phyloP scores from a whole-genome alignment of 2,113 vertebrate species.

The Muscicapa adusta region DNA sequence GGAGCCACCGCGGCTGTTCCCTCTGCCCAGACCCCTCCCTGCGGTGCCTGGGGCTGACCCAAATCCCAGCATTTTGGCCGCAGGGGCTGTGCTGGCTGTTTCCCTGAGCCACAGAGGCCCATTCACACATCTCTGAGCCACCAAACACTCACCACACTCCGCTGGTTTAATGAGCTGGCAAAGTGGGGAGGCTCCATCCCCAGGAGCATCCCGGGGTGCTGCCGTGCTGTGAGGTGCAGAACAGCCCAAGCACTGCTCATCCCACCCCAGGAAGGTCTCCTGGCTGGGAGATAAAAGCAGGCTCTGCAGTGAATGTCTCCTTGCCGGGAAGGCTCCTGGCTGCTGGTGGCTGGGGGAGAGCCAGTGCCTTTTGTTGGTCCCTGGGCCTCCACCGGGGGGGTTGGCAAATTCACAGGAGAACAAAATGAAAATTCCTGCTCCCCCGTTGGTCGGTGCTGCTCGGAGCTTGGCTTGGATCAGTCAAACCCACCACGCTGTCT shows the following conservation, averaged over 20 bases:
- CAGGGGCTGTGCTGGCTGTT: accelerated
- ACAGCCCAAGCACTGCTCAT: accelerated
- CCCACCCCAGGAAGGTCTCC: neutral
- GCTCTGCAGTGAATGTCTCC: neutral
- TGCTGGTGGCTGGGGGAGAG: neutral
- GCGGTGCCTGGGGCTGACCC: neutral
- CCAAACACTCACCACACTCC: neutral
- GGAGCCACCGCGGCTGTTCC: accelerated
- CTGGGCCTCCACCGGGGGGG: neutral
- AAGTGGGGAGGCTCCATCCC: accelerated
- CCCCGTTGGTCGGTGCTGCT: neutral
- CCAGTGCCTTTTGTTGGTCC: conserved; percentile 4
- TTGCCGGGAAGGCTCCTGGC: neutral
- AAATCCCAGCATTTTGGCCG: neutral
- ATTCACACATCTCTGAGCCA: neutral
- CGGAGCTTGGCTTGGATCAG: neutral
- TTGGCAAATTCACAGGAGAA: neutral
- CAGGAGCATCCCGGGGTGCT: neutral
- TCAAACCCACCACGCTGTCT: neutral
- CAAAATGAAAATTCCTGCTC: conserved; percentile 9
- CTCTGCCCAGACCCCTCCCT: neutral
- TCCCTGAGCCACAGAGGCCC: neutral
- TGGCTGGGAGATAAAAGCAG: neutral
- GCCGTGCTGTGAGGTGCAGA: accelerated
- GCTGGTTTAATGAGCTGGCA: neutral